phyloP scores from a whole-genome alignment of 2,113 vertebrate genomes.

The Caranx melampygus region DNA sequence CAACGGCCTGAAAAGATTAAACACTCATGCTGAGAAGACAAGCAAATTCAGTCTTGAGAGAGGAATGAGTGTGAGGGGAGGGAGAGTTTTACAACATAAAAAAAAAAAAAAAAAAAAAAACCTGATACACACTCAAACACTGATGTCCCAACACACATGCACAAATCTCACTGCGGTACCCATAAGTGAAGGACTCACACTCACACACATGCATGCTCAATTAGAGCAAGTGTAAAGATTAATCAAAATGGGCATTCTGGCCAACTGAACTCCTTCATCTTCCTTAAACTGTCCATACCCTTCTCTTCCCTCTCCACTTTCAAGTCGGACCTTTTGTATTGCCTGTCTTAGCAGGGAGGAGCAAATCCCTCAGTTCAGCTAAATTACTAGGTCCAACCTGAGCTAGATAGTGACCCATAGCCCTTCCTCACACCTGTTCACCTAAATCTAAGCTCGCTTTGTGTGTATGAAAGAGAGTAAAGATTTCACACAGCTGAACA shows the following conservation, averaged over 20 bases:
- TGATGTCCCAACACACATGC: constrained; percentile 61
- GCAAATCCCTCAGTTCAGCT: constrained; percentile 78
- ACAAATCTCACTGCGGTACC: constrained; percentile 50
- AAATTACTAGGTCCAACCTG: constrained; percentile 86
- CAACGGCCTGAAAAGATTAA: constrained; percentile 99
- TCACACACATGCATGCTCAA: constrained; percentile 78
- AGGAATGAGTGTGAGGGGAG: constrained; percentile 87
- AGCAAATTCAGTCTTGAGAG: constrained; percentile 97
- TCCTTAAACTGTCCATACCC: constrained; percentile 80
- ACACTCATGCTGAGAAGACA: constrained; percentile 99
- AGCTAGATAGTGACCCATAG: constrained; percentile 84
- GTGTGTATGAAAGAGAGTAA: constrained; percentile 33
- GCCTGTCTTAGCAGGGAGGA: constrained; percentile 77
- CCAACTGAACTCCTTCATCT: constrained; percentile 83
- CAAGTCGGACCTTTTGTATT: constrained; percentile 80
- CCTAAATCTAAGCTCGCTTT: constrained; percentile 64
- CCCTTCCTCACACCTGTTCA: constrained; percentile 81
- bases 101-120: constrained; percentile 43
- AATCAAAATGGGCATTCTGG: constrained; percentile 81
- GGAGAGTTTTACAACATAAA: constrained; percentile 66
- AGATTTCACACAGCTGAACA: constrained; percentile 33
- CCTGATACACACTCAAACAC: constrained; percentile 62
- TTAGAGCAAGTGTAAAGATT: constrained; percentile 81
- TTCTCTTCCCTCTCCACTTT: constrained; percentile 78
- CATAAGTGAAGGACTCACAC: constrained; percentile 56